Evolutionary conservation across 37 sponge, comb jelly and placozoan species (phyloP), one percentile per base, ranked within the genome.

Genomic region (Ephydatia muelleri): DNA sequence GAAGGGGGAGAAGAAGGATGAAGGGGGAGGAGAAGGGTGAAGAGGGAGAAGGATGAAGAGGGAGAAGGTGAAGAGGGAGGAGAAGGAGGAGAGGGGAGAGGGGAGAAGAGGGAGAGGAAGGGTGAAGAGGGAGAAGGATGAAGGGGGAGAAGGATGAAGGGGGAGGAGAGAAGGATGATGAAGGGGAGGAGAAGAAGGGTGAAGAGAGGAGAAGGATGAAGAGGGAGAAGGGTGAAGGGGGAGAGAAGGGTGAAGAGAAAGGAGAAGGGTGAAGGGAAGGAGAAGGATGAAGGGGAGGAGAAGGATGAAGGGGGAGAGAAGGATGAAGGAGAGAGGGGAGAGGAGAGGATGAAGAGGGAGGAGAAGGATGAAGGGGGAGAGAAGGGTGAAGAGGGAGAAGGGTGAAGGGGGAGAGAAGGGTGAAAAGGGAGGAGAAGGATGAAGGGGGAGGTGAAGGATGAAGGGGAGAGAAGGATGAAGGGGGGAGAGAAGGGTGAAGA

Each of bases 241-340:
- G 66, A 65, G 19, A 65, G 66, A 21, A 66, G 28, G 57, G 80
- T 12, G 21, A 66, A 26, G 28, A 79, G 57, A 66, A 64, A 29
- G 21, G 31, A 49, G n/a, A 66, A 66, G 9, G 49, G 66, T 49
- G 65, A 65, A 49, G 80, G 29, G 31, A 49, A 33, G 21, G 80
- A 29, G 6, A 34, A 25, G 47, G 21, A 6, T 69, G 30, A 2
- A 5, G 47, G 33, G 19, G 49, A 65, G 33, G 79, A 22, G 8
- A 40, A 32, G 27, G 80, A 43, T 5, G 79, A 36, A 65, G 72
- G 35, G 19, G 33, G 12, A 40, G 49, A 71, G 37, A 73, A 38
- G n/a, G 65, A 26, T 21, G 77, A 78, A 29, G 84, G 57, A 37
- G 66, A 72, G 39, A 19, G 57, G 30, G 77, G 78, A 30, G 85